Conservation (phyloP, 1,140 invertebrate species). For the Trachelipus rathkii region DNA sequence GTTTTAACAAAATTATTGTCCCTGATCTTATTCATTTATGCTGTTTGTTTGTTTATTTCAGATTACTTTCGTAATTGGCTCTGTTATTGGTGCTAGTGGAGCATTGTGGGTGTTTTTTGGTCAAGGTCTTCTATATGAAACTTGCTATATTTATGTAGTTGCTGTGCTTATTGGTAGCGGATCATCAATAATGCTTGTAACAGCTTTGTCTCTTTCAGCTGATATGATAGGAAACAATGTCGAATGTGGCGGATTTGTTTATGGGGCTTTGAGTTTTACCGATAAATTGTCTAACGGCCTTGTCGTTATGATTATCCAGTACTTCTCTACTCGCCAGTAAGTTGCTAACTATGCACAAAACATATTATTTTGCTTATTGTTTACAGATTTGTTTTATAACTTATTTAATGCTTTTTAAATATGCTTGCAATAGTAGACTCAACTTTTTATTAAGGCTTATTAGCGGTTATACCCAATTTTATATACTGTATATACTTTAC, state of each 20-base stretch:
- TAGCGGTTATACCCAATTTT: neutral
- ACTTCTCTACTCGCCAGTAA: conserved; percentile 44
- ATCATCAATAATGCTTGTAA: conserved; percentile 79
- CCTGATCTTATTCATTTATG: no score
- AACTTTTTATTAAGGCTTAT: neutral
- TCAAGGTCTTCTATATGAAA: conserved; percentile 55
- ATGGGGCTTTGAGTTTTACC: conserved; percentile 90
- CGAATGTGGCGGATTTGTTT: conserved; percentile 80
- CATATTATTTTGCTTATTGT: no score
- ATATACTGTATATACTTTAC: neutral
- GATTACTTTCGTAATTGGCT: conserved; percentile 36
- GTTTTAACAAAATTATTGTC: no score
- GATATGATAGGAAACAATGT: conserved; percentile 83
- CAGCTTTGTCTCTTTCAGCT: conserved; percentile 79
- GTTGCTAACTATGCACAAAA: neutral
- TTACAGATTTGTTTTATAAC: neutral
- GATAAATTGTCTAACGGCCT: conserved; percentile 88
- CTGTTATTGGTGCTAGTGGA: conserved; percentile 22
- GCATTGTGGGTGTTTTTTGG: conserved; percentile 51
- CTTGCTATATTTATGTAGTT: conserved; percentile 68
- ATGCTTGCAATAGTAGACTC: neutral
- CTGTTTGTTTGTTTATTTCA: neutral
- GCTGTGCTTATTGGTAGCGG: conserved; percentile 72
- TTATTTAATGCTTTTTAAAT: neutral
- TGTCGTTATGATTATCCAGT: conserved; percentile 76